Percentiles rank a stretch among this genome's conserved stretches.
phyloP scores from a whole-genome alignment of 2,888 invertebrate species.

The Drosophila crucigera region DNA sequence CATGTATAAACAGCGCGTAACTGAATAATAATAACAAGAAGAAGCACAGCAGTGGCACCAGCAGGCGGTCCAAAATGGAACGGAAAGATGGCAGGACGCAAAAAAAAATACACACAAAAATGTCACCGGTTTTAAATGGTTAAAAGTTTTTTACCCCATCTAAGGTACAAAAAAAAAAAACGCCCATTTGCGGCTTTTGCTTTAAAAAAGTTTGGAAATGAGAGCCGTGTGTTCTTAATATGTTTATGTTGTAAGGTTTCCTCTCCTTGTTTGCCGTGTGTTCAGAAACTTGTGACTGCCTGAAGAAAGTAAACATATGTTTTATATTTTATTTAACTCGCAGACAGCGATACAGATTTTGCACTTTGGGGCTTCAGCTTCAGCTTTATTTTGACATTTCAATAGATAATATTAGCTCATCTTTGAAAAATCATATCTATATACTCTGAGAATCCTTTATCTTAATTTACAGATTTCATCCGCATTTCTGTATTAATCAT shows the following conservation, averaged over 20 bases:
- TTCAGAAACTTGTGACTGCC: conserved; percentile 8
- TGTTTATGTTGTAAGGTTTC: conserved; percentile 34
- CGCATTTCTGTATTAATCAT: not conserved
- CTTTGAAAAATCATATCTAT: not conserved
- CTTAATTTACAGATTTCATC: not conserved
- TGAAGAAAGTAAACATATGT: conserved; percentile 38
- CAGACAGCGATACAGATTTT: not conserved
- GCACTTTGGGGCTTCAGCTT: not conserved
- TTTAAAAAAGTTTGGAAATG: conserved; percentile 50
- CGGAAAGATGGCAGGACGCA: conserved; percentile 16
- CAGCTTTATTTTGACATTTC: not conserved
- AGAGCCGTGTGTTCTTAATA: conserved; percentile 34
- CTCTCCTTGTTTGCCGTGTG: not conserved
- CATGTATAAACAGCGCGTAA: conserved; percentile 77
- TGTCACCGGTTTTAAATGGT: conserved; percentile 65
- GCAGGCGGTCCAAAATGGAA: conserved; percentile 26
- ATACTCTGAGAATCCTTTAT: not conserved
- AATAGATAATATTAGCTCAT: not conserved
- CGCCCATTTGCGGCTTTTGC: conserved; percentile 42
- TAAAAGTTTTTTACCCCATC: conserved; percentile 46
- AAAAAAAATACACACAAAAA: conserved; percentile 39
- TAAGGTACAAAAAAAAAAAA: conserved; percentile 38
- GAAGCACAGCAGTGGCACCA: conserved; percentile 23
- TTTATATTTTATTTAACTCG: conserved; percentile 17
- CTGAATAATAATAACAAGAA: conserved; percentile 75